Base-by-base conservation (phyloP, 2,113 vertebrate genomes). In the Pelobates fuscus region DNA sequence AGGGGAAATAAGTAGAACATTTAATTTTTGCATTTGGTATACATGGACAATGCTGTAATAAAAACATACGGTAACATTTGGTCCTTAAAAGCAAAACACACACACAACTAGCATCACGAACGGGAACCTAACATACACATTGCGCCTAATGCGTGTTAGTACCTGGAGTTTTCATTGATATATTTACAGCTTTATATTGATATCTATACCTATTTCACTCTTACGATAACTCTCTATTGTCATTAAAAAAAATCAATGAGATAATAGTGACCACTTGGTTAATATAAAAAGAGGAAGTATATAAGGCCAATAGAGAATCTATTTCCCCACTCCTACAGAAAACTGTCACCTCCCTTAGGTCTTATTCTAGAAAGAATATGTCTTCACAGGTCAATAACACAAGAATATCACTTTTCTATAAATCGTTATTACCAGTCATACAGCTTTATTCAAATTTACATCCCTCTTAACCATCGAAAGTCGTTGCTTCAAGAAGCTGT, bases 281-380 rank as follows among this genome's bases (percentile, higher is more conserved):
- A 5, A 2, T 12, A 23, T 55, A 17, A 55, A 55, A 37, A 55
- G 52, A 18, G 57, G 46, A 71, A 18, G 41, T 60, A 30, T 21
- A 60, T 71, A 60, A 61, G 24, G 18, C 17, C 60, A 71, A 71
- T 63, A 46, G 37, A 60, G 61, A 71, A 62, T 49, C 60, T 71
- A 37, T 61, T 61, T 59, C 29, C 55, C 37, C n/a, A 29, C 10
- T n/a, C 43, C 52, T 23, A 52, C 59, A 54, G 59, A 27, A 62
- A 49, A 30, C 10, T 15, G 20, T 12, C 25, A 18, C 11, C 37
- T 21, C 20, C 18, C 37, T 71, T 44, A 27, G 11, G 15, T 61
- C 55, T 58, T 18, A 20, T 21, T 4, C 2, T 41, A 29, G 68
- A 70, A 23, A 20, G 10, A 44, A 25, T 59, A 59, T 41, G 32